phyloP scores from a whole-genome alignment of 2,888 invertebrate genomes.

The Drosophila paucipuncta region DNA sequence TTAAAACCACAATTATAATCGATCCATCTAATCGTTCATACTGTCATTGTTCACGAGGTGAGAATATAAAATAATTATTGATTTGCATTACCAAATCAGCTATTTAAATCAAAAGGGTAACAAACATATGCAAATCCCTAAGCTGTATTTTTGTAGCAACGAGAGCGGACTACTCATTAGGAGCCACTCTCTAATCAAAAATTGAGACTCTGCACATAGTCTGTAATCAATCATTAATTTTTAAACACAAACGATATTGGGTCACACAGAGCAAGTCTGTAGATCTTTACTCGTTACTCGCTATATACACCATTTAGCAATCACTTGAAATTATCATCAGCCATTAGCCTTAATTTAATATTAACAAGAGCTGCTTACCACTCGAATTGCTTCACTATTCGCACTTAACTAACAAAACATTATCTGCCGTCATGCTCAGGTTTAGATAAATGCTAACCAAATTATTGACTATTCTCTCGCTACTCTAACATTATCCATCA shows the following conservation, averaged over 20 bases:
- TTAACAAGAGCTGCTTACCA: not conserved
- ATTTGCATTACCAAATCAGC: not conserved
- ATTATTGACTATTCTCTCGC: conserved; percentile 20
- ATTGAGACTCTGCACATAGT: not conserved
- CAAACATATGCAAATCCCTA: not conserved
- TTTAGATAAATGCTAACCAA: conserved; percentile 2
- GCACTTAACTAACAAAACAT: not conserved
- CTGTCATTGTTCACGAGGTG: not conserved
- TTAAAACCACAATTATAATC: not conserved
- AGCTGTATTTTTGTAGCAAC: not conserved
- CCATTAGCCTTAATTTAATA: not conserved
- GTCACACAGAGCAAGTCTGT: not conserved
- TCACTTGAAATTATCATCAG: not conserved
- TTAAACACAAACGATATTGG: not conserved
- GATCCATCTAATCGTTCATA: conserved; percentile 3
- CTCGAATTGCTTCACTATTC: not conserved
- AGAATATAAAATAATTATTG: not conserved
- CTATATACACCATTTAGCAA: not conserved
- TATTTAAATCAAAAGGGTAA: not conserved
- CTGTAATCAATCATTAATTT: not conserved
- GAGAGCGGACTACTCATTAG: not conserved
- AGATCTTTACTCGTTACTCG: conserved; percentile 23
- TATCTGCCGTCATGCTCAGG: not conserved
- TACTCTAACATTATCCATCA: conserved; percentile 5
- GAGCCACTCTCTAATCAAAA: not conserved